Conservation (phyloP, 1,140 invertebrate genomes). For the Tigriopus japonicus region DNA sequence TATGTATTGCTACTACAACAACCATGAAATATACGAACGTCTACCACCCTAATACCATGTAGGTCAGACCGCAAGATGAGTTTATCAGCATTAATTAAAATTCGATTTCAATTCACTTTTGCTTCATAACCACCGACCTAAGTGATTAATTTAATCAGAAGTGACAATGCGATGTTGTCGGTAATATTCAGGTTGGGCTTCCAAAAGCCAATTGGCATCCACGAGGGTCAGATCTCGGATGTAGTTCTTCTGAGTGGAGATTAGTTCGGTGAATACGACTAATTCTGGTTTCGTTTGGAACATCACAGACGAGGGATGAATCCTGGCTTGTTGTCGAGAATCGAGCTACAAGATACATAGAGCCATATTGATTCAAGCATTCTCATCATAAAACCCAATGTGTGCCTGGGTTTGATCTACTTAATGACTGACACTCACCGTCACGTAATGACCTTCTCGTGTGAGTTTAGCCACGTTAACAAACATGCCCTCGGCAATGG, state of each 20-base stretch:
- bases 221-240: slow-evolving; percentile 50
- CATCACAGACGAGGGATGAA: slow-evolving; percentile 65
- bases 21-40: too few relatives aligned
- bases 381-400: slow-evolving; percentile 18
- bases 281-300: slow-evolving; percentile 49
- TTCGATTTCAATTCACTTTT: too few relatives aligned
- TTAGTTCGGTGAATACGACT: slow-evolving; percentile 74
- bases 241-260: slow-evolving; percentile 64
- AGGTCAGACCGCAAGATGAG: too few relatives aligned
- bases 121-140: too few relatives aligned
- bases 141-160: too few relatives aligned
- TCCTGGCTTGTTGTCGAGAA: slow-evolving; percentile 41
- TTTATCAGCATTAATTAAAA: too few relatives aligned
- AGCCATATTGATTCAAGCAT: slow-evolving; percentile 15
- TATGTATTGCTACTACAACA: too few relatives aligned
- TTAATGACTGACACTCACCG: slow-evolving; percentile 32
- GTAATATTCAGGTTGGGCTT: slow-evolving; percentile 28
- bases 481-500: slow-evolving; percentile 59
- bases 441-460: slow-evolving; percentile 45
- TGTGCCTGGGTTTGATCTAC: background rate
- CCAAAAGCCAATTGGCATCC: slow-evolving; percentile 49
- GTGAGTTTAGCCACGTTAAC: slow-evolving; percentile 75
- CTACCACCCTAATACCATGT: too few relatives aligned
- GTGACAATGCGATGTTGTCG: slow-evolving; percentile 9
- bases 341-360: slow-evolving; percentile 31